Evolutionary conservation across 64 coral and sea anemone species (phyloP).

Genomic region (Hydrozoanthus tunicans): DNA sequence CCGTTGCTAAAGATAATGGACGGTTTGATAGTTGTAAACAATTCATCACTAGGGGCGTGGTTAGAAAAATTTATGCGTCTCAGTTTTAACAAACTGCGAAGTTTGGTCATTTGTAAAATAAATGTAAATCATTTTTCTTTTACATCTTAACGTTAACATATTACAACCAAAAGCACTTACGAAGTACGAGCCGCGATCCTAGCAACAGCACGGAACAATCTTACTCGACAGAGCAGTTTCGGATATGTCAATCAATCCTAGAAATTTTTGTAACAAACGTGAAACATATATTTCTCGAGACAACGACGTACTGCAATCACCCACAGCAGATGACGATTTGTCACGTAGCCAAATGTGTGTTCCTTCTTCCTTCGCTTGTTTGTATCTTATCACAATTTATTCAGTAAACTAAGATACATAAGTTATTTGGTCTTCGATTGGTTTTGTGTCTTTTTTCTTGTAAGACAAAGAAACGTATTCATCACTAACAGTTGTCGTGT

Average conservation of each 20-base stretch:
- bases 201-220: background rate
- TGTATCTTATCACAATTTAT: background rate
- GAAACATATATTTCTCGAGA: background rate
- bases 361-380: background rate
- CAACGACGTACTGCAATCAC: background rate
- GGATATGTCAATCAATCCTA: constrained; percentile 36
- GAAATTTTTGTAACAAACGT: constrained; percentile 17
- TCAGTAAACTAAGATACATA: constrained; percentile 2
- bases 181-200: background rate
- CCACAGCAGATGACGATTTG: background rate
- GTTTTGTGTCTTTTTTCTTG: background rate
- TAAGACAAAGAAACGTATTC: background rate
- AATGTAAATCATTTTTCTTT: background rate
- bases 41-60: constrained; percentile 63
- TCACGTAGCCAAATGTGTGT: constrained; percentile 15
- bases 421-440: background rate
- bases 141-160: background rate
- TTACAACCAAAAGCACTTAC: background rate
- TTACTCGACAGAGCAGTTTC: background rate
- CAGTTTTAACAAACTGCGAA: constrained; percentile 14
- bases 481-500: constrained; percentile 5
- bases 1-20: constrained; percentile 66
- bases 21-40: constrained; percentile 53
- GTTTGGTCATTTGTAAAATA: constrained; percentile 12
- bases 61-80: constrained; percentile 55